These are phyloP conservation scores for Champsocephalus esox DNA, from an alignment of 2,797 vertebrate species.

Conservation along the genomic window DNA sequence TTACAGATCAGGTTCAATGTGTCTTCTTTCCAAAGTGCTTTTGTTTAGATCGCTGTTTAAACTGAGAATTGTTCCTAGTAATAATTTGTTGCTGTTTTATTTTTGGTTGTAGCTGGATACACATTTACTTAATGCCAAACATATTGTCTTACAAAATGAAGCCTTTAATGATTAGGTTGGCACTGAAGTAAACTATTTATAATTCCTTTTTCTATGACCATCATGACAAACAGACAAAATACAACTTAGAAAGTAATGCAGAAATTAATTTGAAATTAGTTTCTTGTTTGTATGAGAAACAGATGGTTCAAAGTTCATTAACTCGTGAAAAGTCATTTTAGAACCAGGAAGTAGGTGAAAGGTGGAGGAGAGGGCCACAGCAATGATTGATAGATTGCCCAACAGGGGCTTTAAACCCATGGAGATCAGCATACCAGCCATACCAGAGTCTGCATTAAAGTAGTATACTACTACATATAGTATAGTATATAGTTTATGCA, in stretches of 20 bases:
- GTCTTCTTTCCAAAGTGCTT: not conserved
- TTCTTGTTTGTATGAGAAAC: constrained; percentile 14
- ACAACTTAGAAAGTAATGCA: not conserved
- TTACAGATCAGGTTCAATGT: not conserved
- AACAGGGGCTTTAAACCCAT: constrained; percentile 46
- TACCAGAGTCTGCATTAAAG: too few relatives aligned
- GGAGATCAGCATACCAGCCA: not conserved
- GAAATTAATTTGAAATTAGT: not conserved
- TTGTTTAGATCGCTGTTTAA: not conserved
- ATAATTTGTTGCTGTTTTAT: not conserved
- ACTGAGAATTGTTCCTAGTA: not conserved
- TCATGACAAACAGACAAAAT: not conserved
- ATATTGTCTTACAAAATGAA: not conserved
- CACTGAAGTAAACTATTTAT: not conserved
- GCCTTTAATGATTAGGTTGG: not conserved
- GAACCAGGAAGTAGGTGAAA: constrained; percentile 73
- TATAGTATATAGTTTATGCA: too few relatives aligned
- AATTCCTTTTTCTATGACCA: not conserved
- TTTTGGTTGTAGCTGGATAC: not conserved
- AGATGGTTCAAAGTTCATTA: constrained; percentile 29
- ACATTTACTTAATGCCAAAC: not conserved
- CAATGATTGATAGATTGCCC: constrained; percentile 75
- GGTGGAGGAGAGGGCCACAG: constrained; percentile 43
- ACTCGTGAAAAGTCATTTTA: constrained; percentile 38
- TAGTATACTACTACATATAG: too few relatives aligned